Evolutionary conservation across 1,140 invertebrate species (phyloP).

Genomic region (Chironomus striatipennis): DNA sequence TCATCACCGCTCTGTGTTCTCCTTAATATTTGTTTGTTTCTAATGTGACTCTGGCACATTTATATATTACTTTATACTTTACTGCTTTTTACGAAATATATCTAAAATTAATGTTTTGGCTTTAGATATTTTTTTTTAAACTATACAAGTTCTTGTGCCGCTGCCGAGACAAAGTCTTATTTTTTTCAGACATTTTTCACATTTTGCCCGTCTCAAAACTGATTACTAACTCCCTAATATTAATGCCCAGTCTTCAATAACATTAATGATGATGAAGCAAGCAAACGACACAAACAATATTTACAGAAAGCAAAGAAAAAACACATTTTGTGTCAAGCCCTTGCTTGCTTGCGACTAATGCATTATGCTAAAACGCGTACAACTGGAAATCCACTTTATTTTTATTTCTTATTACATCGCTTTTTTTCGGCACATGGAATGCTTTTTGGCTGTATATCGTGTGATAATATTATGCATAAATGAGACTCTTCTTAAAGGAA

Average conservation of each 20-base stretch:
- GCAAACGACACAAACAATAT: slow-evolving; percentile 18
- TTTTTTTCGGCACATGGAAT: background rate
- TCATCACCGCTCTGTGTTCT: background rate
- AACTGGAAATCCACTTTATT: slow-evolving; percentile 16
- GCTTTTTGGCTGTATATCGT: background rate
- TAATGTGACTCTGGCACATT: slow-evolving; percentile 15
- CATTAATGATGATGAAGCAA: slow-evolving; percentile 24
- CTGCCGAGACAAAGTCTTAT: background rate
- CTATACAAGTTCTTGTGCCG: background rate
- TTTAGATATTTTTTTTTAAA: background rate
- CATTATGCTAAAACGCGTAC: slow-evolving; percentile 18
- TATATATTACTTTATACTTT: background rate
- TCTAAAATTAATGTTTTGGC: slow-evolving; percentile 24
- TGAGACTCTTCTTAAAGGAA: background rate
- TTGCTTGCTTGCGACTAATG: slow-evolving; percentile 12
- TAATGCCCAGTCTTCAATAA: slow-evolving; percentile 17
- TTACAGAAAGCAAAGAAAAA: background rate
- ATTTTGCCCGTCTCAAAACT: background rate
- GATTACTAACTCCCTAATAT: slow-evolving; percentile 1
- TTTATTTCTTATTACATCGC: too few relatives aligned
- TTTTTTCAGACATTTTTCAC: background rate
- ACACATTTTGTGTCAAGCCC: slow-evolving; percentile 3
- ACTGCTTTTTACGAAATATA: slow-evolving; percentile 15
- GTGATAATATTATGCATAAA: slow-evolving; percentile 3
- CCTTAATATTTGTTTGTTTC: background rate